Conservation (phyloP, 30 jellyfish, hydroid and myxozoan genomes). For the Turritopsis rubra region DNA sequence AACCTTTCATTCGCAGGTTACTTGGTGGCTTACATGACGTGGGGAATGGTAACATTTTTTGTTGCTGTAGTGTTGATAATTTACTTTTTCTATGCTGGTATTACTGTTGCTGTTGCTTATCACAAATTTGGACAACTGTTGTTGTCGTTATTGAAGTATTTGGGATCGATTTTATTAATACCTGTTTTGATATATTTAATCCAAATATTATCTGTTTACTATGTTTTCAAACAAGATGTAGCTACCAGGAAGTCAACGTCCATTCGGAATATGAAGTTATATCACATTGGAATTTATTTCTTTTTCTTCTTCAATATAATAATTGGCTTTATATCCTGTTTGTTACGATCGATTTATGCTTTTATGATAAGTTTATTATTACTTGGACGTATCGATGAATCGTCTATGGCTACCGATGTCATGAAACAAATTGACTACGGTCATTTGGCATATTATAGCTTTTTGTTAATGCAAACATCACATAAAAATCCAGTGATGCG, state of each 20-base stretch:
- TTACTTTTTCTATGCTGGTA: constrained; percentile 8
- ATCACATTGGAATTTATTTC: constrained; percentile 10
- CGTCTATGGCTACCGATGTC: neutral
- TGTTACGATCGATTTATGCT: neutral
- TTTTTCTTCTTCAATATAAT: constrained; percentile 13
- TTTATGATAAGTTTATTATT: constrained; percentile 10
- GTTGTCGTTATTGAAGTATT: neutral
- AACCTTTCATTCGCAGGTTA: constrained; percentile 14
- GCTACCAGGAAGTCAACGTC: neutral
- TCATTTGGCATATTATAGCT: constrained; percentile 2
- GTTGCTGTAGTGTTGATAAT: neutral
- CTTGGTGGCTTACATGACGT: constrained; percentile 13
- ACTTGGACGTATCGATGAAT: constrained; percentile 14
- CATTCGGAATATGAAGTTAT: neutral
- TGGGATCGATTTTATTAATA: neutral
- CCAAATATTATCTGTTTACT: neutral
- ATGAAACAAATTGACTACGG: constrained; percentile 1
- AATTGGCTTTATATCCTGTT: constrained; percentile 21
- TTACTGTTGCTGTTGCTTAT: neutral
- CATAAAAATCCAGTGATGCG: constrained; percentile 16
- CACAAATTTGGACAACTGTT: neutral
- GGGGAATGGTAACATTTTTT: constrained; percentile 11
- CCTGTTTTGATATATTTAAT: constrained; percentile 6
- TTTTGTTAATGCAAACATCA: constrained; percentile 1
- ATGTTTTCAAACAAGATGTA: neutral